Evolutionary conservation across 2,797 vertebrate species (phyloP).

Genomic region (Tympanoctomys barrerae): DNA sequence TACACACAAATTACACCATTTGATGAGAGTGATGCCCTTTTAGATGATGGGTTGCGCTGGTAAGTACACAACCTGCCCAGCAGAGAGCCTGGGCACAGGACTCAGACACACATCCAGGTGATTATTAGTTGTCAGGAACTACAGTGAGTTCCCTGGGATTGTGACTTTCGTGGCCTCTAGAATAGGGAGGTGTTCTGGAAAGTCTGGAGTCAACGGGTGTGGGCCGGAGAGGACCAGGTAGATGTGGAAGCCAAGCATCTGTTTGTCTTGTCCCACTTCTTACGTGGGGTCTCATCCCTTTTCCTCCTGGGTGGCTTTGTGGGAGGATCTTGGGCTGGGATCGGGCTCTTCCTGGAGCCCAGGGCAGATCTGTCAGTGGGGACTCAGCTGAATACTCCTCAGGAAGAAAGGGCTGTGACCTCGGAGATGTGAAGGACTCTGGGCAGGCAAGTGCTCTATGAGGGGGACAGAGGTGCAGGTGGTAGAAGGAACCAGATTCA

Average conservation of each 20-base stretch:
- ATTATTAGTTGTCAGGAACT: neutral
- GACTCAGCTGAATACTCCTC: neutral
- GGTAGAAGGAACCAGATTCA: neutral
- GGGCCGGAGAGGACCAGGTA: neutral
- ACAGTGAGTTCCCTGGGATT: neutral
- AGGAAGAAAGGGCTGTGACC: neutral
- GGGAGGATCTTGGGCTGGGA: neutral
- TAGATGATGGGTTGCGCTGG: neutral
- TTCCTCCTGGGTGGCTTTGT: neutral
- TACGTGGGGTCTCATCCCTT: neutral
- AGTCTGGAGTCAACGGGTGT: neutral
- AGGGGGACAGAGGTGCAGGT: neutral
- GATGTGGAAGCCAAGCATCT: neutral
- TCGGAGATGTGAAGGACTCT: neutral
- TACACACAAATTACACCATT: neutral
- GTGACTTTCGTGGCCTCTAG: slow-evolving; percentile 1
- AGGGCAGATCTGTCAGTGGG: neutral
- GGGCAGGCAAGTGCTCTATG: too few species aligned
- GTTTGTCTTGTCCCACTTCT: neutral
- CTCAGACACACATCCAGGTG: neutral
- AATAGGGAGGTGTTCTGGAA: neutral
- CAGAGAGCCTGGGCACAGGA: neutral
- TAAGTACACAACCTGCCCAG: neutral
- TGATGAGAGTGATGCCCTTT: neutral
- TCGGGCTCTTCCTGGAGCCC: neutral